Evolutionary conservation across 2,888 invertebrate species (phyloP), one percentile per base, ranked within the genome.

Genomic region (Eudemis profundana): DNA sequence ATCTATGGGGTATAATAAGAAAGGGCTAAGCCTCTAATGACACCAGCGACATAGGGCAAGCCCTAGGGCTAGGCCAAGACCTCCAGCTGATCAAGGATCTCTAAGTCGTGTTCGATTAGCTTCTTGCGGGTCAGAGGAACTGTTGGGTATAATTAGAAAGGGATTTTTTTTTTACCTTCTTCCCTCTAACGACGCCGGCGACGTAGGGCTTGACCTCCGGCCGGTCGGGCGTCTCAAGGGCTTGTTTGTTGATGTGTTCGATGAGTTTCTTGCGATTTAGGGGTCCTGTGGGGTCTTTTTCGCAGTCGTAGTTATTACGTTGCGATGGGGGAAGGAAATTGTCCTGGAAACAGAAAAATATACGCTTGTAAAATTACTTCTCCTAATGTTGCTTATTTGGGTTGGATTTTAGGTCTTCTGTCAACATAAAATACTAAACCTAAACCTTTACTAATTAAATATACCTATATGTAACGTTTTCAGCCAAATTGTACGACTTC

Each of bases 71-170:
- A n/a, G n/a, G n/a, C n/a, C 87, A 98, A 98, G 67, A 96, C 93
- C 88, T 99, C 99, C 3, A 99, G 99, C 94, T 96, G 95, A 92
- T 99, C 99, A 54, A 99, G 98, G 65, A 99, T 98, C 90, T 98
- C 98, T 76, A 98, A 93, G n/a, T 99, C 99, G 90, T 98, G 98
- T 84, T 98, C 97, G 81, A 99, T 97, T 59, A 99, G 93, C 86
- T 98, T 97, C 91, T 98, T 33, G 33, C 33, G 14, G 38, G 1
- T 38, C 38, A n/a, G n/a, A 8, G 1, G 38, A 3, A n/a, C n/a
- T 38, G 38, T 38, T n/a, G 38, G 38, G 38, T n/a, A n/a, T n/a
- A n/a, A 4, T 3, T 4, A 15, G 4, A 44, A 3, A 21, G 15
- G 8, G 8, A 47, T 17, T 12, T 8, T 19, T n/a, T n/a, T 49